A percentile compares a stretch with the other conserved stretches of the same genome.
These are phyloP conservation scores for Discoglossus pictus DNA, from an alignment of 2,797 vertebrate genomes.

Conservation along the genomic window DNA sequence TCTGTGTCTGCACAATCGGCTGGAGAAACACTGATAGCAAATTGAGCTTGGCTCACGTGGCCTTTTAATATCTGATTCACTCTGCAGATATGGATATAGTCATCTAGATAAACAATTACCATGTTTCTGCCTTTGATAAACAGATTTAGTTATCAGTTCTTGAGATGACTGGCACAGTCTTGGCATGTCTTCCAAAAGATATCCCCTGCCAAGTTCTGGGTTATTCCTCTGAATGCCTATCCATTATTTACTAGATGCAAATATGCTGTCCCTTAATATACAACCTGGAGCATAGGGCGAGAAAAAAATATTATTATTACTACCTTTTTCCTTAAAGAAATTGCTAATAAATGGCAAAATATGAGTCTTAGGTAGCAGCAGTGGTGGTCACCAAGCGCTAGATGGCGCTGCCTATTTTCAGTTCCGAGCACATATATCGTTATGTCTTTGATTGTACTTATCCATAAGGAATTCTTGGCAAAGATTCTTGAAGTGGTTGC, in stretches of 20 bases:
- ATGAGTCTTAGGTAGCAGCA: no score
- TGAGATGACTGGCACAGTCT: slow-evolving; percentile 6
- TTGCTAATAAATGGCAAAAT: no score
- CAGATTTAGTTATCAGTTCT: background rate
- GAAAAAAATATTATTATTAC: no score
- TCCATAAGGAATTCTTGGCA: no score
- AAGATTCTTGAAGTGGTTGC: no score
- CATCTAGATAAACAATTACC: slow-evolving; percentile 9
- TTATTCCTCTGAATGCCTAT: background rate
- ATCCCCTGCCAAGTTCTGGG: background rate
- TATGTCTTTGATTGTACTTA: no score
- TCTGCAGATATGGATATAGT: slow-evolving; percentile 10
- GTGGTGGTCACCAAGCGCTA: no score
- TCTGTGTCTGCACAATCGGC: slow-evolving; percentile 21
- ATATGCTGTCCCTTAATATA: background rate
- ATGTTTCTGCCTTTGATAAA: slow-evolving; percentile 10
- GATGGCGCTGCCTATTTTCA: no score
- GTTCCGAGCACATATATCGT: no score
- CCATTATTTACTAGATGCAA: slow-evolving; percentile 20
- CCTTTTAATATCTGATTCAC: slow-evolving; percentile 13
- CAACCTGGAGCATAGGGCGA: no score
- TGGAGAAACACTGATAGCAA: background rate
- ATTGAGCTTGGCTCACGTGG: background rate
- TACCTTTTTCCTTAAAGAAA: no score
- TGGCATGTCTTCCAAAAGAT: background rate